A percentile compares a stretch with the other conserved stretches of the same genome.
Conservation (phyloP, 2,888 invertebrate species). For the Andrena trimmerana region DNA sequence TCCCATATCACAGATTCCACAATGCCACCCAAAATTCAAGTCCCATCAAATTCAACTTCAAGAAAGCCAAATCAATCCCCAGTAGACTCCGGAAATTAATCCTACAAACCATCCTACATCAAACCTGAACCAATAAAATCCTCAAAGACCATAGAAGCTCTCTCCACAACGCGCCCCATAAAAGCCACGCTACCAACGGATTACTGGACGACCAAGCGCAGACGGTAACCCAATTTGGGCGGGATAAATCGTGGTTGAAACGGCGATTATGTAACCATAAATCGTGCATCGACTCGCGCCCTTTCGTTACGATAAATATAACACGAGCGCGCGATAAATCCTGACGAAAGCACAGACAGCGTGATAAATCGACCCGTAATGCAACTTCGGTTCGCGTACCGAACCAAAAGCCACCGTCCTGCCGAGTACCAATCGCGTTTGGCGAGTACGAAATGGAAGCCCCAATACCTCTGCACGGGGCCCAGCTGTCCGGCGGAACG, state of each 20-base stretch:
- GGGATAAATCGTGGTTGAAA: constrained; percentile 47
- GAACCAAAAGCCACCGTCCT: constrained; percentile 41
- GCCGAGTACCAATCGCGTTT: constrained; percentile 17
- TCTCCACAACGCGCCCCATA: neutral
- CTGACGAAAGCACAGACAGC: constrained; percentile 33
- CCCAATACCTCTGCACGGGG: constrained; percentile 28
- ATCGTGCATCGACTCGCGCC: constrained; percentile 37
- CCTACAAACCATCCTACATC: too few relatives aligned
- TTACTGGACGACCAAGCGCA: neutral
- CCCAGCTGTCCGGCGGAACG: constrained; percentile 35
- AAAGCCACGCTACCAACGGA: neutral
- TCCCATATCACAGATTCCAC: too few relatives aligned
- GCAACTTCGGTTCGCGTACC: constrained; percentile 48
- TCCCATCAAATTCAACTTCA: too few relatives aligned
- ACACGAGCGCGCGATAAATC: constrained; percentile 46
- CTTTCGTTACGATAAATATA: constrained; percentile 43
- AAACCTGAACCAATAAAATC: too few relatives aligned
- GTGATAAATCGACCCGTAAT: constrained; percentile 62
- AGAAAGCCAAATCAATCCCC: too few relatives aligned
- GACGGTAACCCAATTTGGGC: constrained; percentile 27
- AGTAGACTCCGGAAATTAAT: too few relatives aligned
- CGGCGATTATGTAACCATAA: constrained; percentile 52
- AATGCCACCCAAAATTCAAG: too few relatives aligned
- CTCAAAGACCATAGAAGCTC: neutral
- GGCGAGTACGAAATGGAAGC: constrained; percentile 23